Evolutionary conservation across 2,888 invertebrate genomes (phyloP), one percentile per base, ranked within the genome.

Genomic region (Cenopis cana): DNA sequence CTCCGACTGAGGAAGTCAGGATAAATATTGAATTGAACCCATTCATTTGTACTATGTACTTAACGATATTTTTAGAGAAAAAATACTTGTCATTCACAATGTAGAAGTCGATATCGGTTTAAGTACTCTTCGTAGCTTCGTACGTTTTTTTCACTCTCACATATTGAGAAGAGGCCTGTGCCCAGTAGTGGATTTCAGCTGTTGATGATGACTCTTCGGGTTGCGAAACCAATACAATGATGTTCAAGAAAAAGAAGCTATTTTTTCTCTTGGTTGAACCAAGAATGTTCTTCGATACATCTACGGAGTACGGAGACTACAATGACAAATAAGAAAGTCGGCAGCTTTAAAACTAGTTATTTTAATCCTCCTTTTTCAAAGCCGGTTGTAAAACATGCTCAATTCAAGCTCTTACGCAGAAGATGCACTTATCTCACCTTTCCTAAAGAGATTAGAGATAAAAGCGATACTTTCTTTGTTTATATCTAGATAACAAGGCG

Each of bases 401-500:
- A 62, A 70, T 73, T 56, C 64, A 64, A 68, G 56, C 68, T 73
- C 69, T 67, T 64, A 69, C 73, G 49, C 41, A 56, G 70, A 62
- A 74, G 69, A 72, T 69, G 67, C 74, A 75, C 76, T 83, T 87
- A 85, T 86, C 86, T 82, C 76, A 56, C 72, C 79, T 79, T 82
- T 83, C 80, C 83, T 79, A 76, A 82, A 82, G 82, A 83, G 83
- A 81, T 82, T 83, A 82, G 78, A 83, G 82, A 85, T 86, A 85
- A 83, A 80, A 82, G 73, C 75, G 78, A 76, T 82, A 87, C 87
- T 89, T 88, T 88, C 87, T 80, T 88, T 83, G 84, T 82, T 81
- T 77, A 83, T 84, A 89, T 89, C 87, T 79, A 88, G 89, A 89
- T 89, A 89, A 88, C 84, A 81, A 76, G 79, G 77, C 79, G 79